Evolutionary conservation across 2,113 vertebrate species (phyloP).

Genomic region (Ophiodon elongatus): DNA sequence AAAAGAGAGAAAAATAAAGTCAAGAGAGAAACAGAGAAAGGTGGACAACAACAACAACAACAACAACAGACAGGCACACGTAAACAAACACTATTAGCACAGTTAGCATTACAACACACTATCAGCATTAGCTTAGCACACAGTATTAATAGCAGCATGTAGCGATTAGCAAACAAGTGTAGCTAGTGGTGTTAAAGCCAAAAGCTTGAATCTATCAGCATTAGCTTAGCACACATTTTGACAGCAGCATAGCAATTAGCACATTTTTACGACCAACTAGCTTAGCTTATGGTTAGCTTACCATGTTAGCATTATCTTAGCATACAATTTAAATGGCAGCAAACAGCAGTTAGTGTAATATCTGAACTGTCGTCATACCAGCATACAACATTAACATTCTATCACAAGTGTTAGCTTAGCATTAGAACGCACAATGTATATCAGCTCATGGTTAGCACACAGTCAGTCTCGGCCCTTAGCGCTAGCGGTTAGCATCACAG

Average conservation of each 20-base stretch:
- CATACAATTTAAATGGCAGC: slow-evolving; percentile 55
- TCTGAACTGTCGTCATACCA: slow-evolving; percentile 29
- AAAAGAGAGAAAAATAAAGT: slow-evolving; percentile 82
- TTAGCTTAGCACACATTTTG: slow-evolving; percentile 61
- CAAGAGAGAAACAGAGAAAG: slow-evolving; percentile 83
- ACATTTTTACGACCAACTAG: slow-evolving; percentile 29
- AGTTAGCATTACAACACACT: slow-evolving; percentile 71
- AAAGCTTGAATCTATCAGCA: slow-evolving; percentile 59
- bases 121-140: slow-evolving; percentile 70
- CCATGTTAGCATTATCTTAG: slow-evolving; percentile 62
- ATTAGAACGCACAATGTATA: slow-evolving; percentile 31
- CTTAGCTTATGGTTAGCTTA: slow-evolving; percentile 43
- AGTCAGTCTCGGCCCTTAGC: slow-evolving; percentile 62
- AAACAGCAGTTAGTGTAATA: slow-evolving; percentile 57
- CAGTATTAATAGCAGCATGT: slow-evolving; percentile 56
- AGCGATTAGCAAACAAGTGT: slow-evolving; percentile 44
- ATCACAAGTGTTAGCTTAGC: slow-evolving; percentile 69
- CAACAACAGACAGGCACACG: slow-evolving; percentile 73
- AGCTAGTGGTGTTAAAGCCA: slow-evolving; percentile 57
- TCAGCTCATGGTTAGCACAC: slow-evolving; percentile 68
- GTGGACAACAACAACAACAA: slow-evolving; percentile 73
- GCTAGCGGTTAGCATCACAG: slow-evolving; percentile 74
- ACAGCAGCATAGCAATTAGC: slow-evolving; percentile 64
- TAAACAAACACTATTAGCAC: slow-evolving; percentile 80
- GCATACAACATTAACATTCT: slow-evolving; percentile 50